Evolutionary conservation across 2,113 vertebrate genomes (phyloP), one percentile per base, ranked within the genome.

Genomic region (Seriola aureovittata): DNA sequence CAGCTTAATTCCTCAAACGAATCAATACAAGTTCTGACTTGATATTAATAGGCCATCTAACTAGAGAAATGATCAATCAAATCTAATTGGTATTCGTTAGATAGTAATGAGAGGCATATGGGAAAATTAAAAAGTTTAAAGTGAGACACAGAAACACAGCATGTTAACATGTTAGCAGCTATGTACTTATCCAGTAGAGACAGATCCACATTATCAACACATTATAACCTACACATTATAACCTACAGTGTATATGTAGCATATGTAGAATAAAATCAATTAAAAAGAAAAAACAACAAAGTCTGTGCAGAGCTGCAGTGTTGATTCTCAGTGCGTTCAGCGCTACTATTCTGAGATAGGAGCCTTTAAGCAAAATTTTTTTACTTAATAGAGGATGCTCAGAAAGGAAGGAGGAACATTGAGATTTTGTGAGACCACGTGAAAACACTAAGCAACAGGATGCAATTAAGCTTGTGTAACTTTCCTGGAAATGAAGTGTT

Each of bases 401-500:
- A 52, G 57, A 58, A 4, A 44, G 14, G 57, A 13, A 46, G 32
- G 71, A 25, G 3, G 29, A 25, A 50, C 46, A 42, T 0, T 10
- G 25, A 8, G 21, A 6, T 52, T 38, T 21, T 36, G 36, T 38
- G 50, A 13, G 8, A 25, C 25, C 34, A 40, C 16, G 44, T n/a
- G 32, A 50, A 67, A 68, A 72, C 29, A 10, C n/a, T 34, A 13
- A 44, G 40, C 70, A 55, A 44, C 38, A 17, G 25, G 57, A 85
- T 65, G 58, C 16, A 50, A 71, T 81, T 60, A 57, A 55, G 50
- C 23, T 60, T 65, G 71, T 71, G 25, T n/a, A 23, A 48, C 64
- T 54, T 65, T 84, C 46, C 29, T 64, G 58, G 64, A 85, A 72
- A 81, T 42, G 32, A 40, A 40, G n/a, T 40, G 9, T 52, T 21